Conservation (phyloP, 2,113 vertebrate species). For the Centropus unirufus region DNA sequence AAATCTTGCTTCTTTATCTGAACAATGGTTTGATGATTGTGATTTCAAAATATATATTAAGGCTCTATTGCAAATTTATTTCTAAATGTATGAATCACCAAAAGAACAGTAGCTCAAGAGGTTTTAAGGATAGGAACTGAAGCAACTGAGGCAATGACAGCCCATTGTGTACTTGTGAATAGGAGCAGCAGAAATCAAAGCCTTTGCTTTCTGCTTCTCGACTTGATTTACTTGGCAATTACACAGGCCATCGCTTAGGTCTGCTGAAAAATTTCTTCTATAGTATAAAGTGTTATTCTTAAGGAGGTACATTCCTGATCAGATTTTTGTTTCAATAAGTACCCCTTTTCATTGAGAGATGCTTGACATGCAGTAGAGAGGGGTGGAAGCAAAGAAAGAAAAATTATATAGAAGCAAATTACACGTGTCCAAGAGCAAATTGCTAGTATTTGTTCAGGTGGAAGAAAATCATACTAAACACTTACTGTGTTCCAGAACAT, state of each 20-base stretch:
- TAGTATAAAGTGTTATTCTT: constrained; percentile 1
- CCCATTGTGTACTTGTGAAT: neutral
- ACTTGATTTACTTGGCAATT: constrained; percentile 62
- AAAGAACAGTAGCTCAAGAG: neutral
- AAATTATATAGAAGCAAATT: neutral
- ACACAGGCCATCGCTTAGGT: neutral
- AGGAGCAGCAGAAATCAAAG: constrained; percentile 27
- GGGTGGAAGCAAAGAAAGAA: neutral
- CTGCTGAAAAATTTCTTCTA: neutral
- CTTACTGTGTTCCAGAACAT: neutral
- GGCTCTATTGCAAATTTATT: neutral
- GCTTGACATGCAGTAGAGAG: neutral
- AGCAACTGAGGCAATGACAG: neutral
- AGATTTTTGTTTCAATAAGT: constrained; percentile 20
- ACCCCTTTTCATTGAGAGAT: neutral
- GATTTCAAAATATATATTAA: neutral
- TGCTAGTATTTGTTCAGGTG: neutral
- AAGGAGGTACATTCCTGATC: constrained; percentile 7
- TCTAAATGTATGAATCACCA: neutral
- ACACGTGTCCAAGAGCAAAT: neutral
- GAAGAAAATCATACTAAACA: neutral
- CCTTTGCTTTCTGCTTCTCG: constrained; percentile 15
- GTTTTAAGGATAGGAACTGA: neutral
- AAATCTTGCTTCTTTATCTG: neutral
- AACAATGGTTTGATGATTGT: neutral